These are phyloP conservation scores for Drosophila guanche DNA, from an alignment of 1,140 invertebrate genomes.

Conservation along the genomic window DNA sequence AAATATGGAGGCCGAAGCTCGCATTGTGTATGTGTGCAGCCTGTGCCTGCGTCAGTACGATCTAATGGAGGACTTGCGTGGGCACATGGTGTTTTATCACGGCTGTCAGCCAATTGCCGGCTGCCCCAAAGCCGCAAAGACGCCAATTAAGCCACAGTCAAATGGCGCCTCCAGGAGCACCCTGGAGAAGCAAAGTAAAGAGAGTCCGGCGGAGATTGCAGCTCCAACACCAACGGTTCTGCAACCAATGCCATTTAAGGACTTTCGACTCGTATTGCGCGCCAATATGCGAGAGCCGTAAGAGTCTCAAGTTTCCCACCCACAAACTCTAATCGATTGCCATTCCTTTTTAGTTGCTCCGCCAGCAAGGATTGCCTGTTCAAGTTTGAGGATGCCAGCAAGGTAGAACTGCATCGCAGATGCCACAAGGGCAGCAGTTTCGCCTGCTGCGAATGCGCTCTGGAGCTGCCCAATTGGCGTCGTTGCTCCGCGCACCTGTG, in stretches of 20 bases:
- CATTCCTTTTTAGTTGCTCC: slow-evolving; percentile 82
- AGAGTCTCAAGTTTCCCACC: background rate
- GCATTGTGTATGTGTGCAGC: slow-evolving; percentile 84
- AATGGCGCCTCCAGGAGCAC: background rate
- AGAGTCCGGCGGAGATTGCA: background rate
- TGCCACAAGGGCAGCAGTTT: slow-evolving; percentile 84
- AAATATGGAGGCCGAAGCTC: slow-evolving; percentile 43
- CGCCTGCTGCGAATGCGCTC: slow-evolving; percentile 85
- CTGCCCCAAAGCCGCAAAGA: slow-evolving; percentile 16
- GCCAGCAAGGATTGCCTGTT: slow-evolving; percentile 84
- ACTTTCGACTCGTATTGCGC: slow-evolving; percentile 68
- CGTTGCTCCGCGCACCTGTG: slow-evolving; percentile 88
- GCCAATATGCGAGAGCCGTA: slow-evolving; percentile 53
- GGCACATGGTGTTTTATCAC: slow-evolving; percentile 84
- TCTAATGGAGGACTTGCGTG: slow-evolving; percentile 84
- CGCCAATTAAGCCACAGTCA: slow-evolving; percentile 15
- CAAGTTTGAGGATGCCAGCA: slow-evolving; percentile 84
- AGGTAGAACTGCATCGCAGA: slow-evolving; percentile 84
- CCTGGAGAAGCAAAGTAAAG: slow-evolving; percentile 6
- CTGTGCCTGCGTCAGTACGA: slow-evolving; percentile 84
- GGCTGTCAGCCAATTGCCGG: slow-evolving; percentile 42
- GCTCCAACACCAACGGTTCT: slow-evolving; percentile 33
- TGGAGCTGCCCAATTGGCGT: slow-evolving; percentile 86
- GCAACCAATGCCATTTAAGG: slow-evolving; percentile 71
- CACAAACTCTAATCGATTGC: too few relatives aligned